Conservation (phyloP, 1,140 invertebrate genomes). For the Lordiphosa mommai region DNA sequence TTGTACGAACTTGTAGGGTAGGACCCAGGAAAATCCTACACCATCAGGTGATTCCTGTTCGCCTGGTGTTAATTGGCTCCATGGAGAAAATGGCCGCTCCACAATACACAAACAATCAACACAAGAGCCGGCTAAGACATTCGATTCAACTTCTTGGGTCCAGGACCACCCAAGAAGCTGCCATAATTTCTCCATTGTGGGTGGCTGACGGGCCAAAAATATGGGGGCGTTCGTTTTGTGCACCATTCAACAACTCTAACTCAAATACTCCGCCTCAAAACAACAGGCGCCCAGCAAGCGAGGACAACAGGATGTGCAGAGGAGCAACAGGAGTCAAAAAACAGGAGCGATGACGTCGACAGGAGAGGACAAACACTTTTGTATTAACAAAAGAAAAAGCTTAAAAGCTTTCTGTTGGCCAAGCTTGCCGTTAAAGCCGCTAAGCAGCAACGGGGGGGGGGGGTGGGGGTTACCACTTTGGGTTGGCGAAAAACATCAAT, state of each 20-base stretch:
- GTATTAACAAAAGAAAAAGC: neutral
- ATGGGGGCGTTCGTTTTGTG: constrained; percentile 30
- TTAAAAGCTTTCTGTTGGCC: constrained; percentile 3
- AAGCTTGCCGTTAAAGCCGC: too few species aligned
- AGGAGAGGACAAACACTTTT: constrained; percentile 22
- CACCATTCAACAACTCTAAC: constrained; percentile 75
- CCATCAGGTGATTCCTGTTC: constrained; percentile 44
- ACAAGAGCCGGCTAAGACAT: constrained; percentile 39
- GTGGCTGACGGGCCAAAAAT: neutral
- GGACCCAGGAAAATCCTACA: constrained; percentile 28
- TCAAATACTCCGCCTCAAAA: constrained; percentile 79
- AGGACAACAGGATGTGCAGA: constrained; percentile 3
- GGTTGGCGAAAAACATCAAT: constrained; percentile 71
- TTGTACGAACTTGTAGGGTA: constrained; percentile 30
- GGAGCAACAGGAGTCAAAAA: constrained; percentile 50
- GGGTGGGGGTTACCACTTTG: constrained; percentile 8
- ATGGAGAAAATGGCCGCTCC: constrained; percentile 78
- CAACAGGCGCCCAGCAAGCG: constrained; percentile 62
- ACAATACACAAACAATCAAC: constrained; percentile 20
- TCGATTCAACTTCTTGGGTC: constrained; percentile 37
- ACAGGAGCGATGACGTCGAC: constrained; percentile 66
- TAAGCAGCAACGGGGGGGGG: neutral
- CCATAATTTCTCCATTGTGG: constrained; percentile 23
- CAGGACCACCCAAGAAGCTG: constrained; percentile 5
- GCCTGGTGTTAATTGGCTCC: constrained; percentile 76